Conservation (phyloP, 1,140 invertebrate genomes). For the Brachionus plicatilis region DNA sequence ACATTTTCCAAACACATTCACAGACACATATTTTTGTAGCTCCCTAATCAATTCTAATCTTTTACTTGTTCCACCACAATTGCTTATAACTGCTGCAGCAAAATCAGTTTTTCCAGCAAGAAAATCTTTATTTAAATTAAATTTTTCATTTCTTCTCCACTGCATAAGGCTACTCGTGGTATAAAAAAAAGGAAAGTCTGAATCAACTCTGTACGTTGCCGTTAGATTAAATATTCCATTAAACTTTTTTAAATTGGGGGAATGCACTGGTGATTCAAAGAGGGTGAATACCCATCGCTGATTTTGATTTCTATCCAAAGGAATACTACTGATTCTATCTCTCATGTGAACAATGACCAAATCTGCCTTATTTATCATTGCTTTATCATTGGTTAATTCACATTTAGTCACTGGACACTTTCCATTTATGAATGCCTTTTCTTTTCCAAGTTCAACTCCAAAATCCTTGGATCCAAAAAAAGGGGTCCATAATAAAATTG, state of each 20-base stretch:
- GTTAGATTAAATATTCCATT: conserved; percentile 3
- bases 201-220: background rate
- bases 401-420: conserved; percentile 27
- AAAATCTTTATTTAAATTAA: background rate
- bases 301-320: background rate
- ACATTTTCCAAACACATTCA: conserved; percentile 33
- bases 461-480: background rate
- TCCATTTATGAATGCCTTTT: background rate
- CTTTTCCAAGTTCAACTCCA: background rate
- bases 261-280: conserved; percentile 13
- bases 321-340: background rate
- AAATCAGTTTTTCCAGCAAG: background rate
- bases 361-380: background rate
- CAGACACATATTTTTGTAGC: background rate
- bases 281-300: conserved; percentile 31
- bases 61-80: conserved; percentile 12
- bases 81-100: background rate
- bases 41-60: conserved; percentile 20
- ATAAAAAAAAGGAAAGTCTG: conserved; percentile 13
- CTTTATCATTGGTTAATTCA: background rate
- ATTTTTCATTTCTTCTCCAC: background rate
- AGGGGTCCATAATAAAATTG: conserved; percentile 2
- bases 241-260: background rate
- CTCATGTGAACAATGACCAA: conserved; percentile 27
- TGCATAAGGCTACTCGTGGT: background rate